Conservation (phyloP, 64 coral and sea anemone genomes). For the Montipora foliosa region DNA sequence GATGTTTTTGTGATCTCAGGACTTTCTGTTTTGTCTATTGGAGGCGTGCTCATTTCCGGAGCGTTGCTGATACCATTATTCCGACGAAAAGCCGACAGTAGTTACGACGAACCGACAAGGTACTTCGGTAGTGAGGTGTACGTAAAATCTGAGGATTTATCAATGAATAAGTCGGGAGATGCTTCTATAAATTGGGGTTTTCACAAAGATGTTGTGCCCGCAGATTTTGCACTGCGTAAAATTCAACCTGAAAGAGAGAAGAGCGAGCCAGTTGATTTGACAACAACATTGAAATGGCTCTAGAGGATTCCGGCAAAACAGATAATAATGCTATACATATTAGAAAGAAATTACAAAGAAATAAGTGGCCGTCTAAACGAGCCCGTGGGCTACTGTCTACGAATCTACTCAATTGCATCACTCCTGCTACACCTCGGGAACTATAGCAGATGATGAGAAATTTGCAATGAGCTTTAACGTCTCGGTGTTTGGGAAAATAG, state of each 20-base stretch:
- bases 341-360: no score
- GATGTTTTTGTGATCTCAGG: conserved; percentile 86
- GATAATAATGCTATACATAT: no score
- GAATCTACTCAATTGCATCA: no score
- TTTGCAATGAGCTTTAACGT: no score
- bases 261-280: conserved; percentile 71
- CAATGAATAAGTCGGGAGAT: conserved; percentile 25
- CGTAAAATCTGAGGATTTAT: conserved; percentile 76
- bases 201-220: conserved; percentile 78
- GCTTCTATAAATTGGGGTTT: conserved; percentile 70
- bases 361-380: no score
- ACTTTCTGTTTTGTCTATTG: conserved; percentile 74
- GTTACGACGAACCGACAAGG: conserved; percentile 38
- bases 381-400: no score
- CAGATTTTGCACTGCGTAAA: conserved; percentile 71
- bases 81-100: conserved; percentile 18
- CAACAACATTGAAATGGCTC: conserved; percentile 8
- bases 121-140: conserved; percentile 80
- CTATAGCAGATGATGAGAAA: no score
- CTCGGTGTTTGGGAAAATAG: no score
- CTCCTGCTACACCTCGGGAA: no score
- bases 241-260: conserved; percentile 78
- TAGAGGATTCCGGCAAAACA: no score
- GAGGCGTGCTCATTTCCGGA: conserved; percentile 67
- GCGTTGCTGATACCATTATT: conserved; percentile 74